Conservation (phyloP, 2,113 vertebrate species). For the Pseudonaja textilis region DNA sequence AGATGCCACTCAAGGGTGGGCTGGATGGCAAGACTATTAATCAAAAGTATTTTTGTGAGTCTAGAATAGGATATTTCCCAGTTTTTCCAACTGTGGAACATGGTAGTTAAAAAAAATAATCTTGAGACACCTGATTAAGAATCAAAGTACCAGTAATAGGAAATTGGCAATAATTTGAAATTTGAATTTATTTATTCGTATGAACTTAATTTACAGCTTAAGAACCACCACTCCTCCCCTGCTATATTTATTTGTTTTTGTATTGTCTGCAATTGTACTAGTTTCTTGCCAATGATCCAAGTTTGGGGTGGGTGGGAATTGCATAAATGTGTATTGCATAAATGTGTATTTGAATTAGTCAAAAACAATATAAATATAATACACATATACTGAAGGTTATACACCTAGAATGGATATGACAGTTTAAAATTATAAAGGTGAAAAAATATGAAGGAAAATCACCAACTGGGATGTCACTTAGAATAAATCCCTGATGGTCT, state of each 20-base stretch:
- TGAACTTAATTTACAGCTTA: not conserved
- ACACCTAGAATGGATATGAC: not conserved
- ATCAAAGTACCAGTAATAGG: not conserved
- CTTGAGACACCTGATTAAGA: not conserved
- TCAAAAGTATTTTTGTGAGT: not conserved
- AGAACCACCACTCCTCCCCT: not conserved
- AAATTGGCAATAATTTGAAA: not conserved
- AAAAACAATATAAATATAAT: not conserved
- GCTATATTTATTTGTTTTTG: not conserved
- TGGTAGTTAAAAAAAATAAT: not conserved
- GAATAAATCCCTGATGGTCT: not conserved
- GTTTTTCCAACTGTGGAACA: not conserved
- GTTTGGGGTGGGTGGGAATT: not conserved
- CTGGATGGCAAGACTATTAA: not conserved
- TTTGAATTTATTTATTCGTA: not conserved
- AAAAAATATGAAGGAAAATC: not conserved
- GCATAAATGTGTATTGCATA: not conserved
- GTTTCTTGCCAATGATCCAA: not conserved
- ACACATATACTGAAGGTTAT: not conserved
- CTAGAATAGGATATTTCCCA: not conserved
- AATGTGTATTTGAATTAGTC: not conserved
- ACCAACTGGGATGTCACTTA: not conserved
- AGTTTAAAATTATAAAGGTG: not conserved
- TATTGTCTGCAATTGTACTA: not conserved
- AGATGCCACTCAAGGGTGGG: not conserved